A percentile compares a stretch with the other conserved stretches of the same genome.
Evolutionary conservation across 2,797 vertebrate genomes (phyloP).

Genomic region (Neostethus bicornis): DNA sequence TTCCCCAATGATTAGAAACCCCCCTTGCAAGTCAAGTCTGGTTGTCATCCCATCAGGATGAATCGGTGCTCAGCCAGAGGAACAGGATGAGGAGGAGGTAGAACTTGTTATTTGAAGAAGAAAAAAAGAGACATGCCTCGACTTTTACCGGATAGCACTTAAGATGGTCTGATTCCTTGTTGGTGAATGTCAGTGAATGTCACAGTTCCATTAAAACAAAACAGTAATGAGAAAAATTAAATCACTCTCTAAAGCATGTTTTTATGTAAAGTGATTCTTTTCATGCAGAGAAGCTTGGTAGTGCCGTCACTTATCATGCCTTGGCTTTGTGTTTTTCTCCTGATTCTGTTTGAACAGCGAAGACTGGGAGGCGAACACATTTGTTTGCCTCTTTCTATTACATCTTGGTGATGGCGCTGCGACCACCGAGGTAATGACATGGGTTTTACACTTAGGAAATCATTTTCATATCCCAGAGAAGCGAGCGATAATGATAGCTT

Average conservation of each 20-base stretch:
- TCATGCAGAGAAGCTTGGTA: conserved; percentile 33
- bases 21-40: conserved; percentile 51
- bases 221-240: conserved; percentile 52
- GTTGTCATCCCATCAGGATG: conserved; percentile 53
- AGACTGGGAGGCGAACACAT: conserved; percentile 46
- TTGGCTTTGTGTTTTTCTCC: conserved; percentile 58
- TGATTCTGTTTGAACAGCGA: conserved; percentile 51
- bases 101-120: conserved; percentile 34
- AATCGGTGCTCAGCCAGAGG: conserved; percentile 40
- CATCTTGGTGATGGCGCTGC: conserved; percentile 58
- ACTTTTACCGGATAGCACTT: conserved; percentile 41
- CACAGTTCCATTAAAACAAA: conserved; percentile 43
- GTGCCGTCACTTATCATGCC: conserved; percentile 67
- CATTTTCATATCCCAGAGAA: conserved; percentile 75
- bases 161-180: conserved; percentile 31
- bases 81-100: conserved; percentile 15
- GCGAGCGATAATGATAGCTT: conserved; percentile 77
- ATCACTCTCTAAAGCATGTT: conserved; percentile 44
- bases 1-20: conserved; percentile 63
- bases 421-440: conserved; percentile 77
- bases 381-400: conserved; percentile 74
- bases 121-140: conserved; percentile 27
- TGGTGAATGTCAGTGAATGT: conserved; percentile 46
- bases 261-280: conserved; percentile 56
- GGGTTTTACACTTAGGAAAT: conserved; percentile 77